phyloP scores from a whole-genome alignment of 2,797 vertebrate genomes.

The Trachurus trachurus region DNA sequence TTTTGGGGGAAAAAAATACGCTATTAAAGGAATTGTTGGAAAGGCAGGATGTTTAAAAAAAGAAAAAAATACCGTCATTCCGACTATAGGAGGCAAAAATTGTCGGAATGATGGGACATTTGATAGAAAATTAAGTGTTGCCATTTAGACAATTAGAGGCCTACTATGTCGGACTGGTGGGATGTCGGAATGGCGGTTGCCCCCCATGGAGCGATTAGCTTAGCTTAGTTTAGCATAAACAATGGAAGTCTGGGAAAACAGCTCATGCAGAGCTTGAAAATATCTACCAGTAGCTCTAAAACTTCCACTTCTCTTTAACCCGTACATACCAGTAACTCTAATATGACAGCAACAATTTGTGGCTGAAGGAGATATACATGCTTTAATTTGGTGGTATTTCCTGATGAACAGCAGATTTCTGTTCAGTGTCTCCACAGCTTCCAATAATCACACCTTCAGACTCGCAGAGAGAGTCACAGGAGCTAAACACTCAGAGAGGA shows the following conservation, averaged over 20 bases:
- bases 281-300: not conserved
- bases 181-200: no score
- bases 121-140: no score
- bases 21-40: no score
- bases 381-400: not conserved
- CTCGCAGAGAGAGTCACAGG: constrained; percentile 1
- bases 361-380: not conserved
- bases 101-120: no score
- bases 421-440: not conserved
- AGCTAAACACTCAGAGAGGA: not conserved
- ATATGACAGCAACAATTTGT: not conserved
- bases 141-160: no score
- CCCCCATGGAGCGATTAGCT: not conserved
- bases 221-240: not conserved
- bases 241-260: not conserved
- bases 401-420: not conserved
- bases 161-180: no score
- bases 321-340: not conserved
- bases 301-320: not conserved
- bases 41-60: no score
- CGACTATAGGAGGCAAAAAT: no score
- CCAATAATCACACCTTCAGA: not conserved
- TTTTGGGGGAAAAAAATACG: no score
- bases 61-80: no score
- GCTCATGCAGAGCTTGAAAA: no score